Base-by-base conservation (phyloP, 2,888 invertebrate genomes). In the Caenorhabditis japonica region DNA sequence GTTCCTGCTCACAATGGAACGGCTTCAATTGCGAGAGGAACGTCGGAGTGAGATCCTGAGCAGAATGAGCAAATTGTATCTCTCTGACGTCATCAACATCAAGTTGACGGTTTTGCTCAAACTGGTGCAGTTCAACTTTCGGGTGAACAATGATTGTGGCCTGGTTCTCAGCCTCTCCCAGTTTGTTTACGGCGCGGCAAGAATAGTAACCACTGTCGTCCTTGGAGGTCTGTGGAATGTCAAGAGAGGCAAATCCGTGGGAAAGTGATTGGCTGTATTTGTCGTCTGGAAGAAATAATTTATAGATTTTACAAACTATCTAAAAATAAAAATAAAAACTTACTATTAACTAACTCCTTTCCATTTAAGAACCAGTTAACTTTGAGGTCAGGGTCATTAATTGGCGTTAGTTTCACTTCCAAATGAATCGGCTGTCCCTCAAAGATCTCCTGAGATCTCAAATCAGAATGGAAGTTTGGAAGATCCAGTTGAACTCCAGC, bases 291-390 rank as follows among this genome's bases (percentile, higher is more conserved):
- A 21, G 4, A 36, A 2, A 23, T 21, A 47, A 19, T 21, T 25
- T 15, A 30, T 5, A 8, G 10, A 1, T 7, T 19, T 10, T 38
- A 30, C 10, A 7, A 10, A 30, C 5, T 30, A 10, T 10, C 30
- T 7, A 30, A 12, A 21, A 1, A 21, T 23, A 15, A 23, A 21
- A 25, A n/a, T 10, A 25, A 30, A 25, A 52, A 61, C 49, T 47
- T 58, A 76, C 76, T 77, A 27, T 77, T 77, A 3, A 72, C 36
- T 33, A 81, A 58, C 47, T 78, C 78, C 21, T 91, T 91, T 84
- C 94, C 94, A 87, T 96, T 95, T 86, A 94, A 94, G 90, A 93
- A 94, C 95, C 96, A 96, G 89, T 95, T 94, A 0, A 96, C 94
- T 88, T 93, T 93, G 92, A 96, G 92, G 2, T 94, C 93, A 1